Conservation (phyloP, 1,140 invertebrate genomes). For the Mactra quadrangularis region DNA sequence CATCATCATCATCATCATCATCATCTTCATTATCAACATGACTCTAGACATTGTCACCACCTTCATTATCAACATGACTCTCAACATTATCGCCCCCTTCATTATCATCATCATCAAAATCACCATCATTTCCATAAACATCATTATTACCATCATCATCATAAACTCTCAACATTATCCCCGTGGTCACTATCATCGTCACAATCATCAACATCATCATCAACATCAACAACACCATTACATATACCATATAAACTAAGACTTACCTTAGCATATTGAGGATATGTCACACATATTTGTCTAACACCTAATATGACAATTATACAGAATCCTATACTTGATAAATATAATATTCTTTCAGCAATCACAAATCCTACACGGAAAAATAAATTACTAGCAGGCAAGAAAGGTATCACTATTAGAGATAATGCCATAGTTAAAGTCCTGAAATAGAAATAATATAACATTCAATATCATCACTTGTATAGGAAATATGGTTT, state of each 20-base stretch:
- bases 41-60: slow-evolving; percentile 7
- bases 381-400: slow-evolving; percentile 98
- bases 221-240: slow-evolving; percentile 11
- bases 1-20: slow-evolving; percentile 14
- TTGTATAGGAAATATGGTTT: too few relatives aligned
- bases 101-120: too few relatives aligned
- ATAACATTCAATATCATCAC: not conserved
- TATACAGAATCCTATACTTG: slow-evolving; percentile 98
- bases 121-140: too few relatives aligned
- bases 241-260: not conserved
- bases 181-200: not conserved
- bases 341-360: slow-evolving; percentile 97
- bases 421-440: slow-evolving; percentile 87
- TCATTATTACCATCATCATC: not conserved
- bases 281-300: slow-evolving; percentile 54
- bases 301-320: slow-evolving; percentile 87
- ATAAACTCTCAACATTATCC: slow-evolving; percentile 5
- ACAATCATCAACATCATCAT: slow-evolving; percentile 7
- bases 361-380: slow-evolving; percentile 98
- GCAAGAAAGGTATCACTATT: slow-evolving; percentile 95
- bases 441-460: slow-evolving; percentile 67
- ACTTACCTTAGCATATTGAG: slow-evolving; percentile 63
- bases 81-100: not conserved
- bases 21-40: too few relatives aligned
- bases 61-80: not conserved